phyloP scores from a whole-genome alignment of 2,113 vertebrate species.

The Hemicordylus capensis region DNA sequence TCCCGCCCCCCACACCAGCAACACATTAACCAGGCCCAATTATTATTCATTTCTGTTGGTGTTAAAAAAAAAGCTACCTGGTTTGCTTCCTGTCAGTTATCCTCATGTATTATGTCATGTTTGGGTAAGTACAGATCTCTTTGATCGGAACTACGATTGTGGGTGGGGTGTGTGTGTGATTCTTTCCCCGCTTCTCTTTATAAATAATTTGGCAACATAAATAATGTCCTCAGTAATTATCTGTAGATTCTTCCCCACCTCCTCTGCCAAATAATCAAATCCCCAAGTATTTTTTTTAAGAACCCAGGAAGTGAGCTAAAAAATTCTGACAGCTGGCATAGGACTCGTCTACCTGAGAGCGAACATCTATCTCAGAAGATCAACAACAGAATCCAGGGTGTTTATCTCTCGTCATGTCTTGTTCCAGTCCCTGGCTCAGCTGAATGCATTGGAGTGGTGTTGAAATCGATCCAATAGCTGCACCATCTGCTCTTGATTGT shows the following conservation, averaged over 20 bases:
- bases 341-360: neutral
- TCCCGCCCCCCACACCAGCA: neutral
- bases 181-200: neutral
- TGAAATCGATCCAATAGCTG: conserved; percentile 28
- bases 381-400: neutral
- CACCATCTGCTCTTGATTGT: conserved; percentile 67
- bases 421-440: conserved; percentile 10
- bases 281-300: neutral
- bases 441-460: neutral
- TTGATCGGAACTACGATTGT: conserved; percentile 19
- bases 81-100: neutral
- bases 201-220: conserved; percentile 32
- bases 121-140: neutral
- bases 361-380: conserved; percentile 8
- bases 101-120: neutral
- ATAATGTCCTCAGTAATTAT: neutral
- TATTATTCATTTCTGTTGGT: neutral
- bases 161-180: neutral
- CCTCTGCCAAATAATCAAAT: neutral
- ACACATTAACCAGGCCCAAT: neutral
- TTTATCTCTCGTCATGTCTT: neutral
- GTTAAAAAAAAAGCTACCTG: neutral
- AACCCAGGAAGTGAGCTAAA: neutral
- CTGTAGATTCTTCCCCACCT: neutral
- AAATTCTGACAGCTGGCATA: conserved; percentile 41